Evolutionary conservation across 2,888 invertebrate genomes (phyloP), one percentile per base, ranked within the genome.

Genomic region (Emmelina monodactyla): DNA sequence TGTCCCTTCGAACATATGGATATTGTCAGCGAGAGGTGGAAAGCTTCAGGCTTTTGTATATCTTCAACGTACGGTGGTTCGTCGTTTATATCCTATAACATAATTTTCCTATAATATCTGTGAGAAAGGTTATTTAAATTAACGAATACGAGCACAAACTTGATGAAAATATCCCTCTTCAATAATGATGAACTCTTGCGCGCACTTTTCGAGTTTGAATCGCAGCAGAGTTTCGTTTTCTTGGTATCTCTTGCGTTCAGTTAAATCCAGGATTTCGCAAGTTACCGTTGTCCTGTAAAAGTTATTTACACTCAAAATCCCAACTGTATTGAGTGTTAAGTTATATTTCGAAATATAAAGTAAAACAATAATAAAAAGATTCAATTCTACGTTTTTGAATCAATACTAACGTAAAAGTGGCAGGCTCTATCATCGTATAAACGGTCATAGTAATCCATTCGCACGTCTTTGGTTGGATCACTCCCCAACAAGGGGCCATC

Each of bases 391-490:
- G n/a, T n/a, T n/a, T n/a, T 25, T n/a, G 25, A 25, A 25, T 3
- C 11, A 25, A n/a, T 25, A 31, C 61, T 67, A 59, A 80, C 80
- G 79, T 79, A 39, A 79, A 76, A 2, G 72, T 72, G 0, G 75
- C 66, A 6, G 79, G 78, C 39, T 76, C 71, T 46, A 78, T 76
- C 13, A 79, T 49, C 0, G 78, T 67, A 39, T 76, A 78, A 10
- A 76, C 66, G 1, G 76, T 75, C 65, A 80, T 71, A 1, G 79
- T 79, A 30, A 80, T 73, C 79, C 79, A 79, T 44, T 73, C 71
- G 1, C 55, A 50, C 25, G 47, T 44, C 35, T 62, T 69, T 1
- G 79, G 72, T 34, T 67, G 67, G 16, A 80, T 58, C 0, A 75
- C 66, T 1, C 79, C 78, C 76, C 76, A 78, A 47, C 76, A 78